phyloP scores from a whole-genome alignment of 1,140 invertebrate genomes.

The Hetaerina americana region DNA sequence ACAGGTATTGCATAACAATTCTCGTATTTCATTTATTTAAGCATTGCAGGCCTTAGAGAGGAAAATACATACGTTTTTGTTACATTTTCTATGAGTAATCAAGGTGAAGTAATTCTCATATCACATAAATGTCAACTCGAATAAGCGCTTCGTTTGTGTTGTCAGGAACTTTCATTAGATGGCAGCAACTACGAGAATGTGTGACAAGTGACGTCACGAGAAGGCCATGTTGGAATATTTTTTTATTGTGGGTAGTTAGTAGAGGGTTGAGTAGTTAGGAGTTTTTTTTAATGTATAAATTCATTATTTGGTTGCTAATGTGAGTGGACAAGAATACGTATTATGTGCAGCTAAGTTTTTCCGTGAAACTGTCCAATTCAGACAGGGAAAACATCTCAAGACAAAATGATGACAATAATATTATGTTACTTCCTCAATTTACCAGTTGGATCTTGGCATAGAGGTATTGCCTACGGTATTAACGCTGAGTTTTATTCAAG shows the following conservation, averaged over 20 bases:
- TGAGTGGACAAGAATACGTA: neutral
- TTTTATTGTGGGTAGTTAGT: neutral
- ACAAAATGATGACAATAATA: slow-evolving; percentile 1
- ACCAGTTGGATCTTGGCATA: neutral
- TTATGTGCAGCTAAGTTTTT: neutral
- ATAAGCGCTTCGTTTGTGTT: too few species aligned
- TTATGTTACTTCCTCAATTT: neutral
- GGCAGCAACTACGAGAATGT: neutral
- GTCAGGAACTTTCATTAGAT: too few species aligned
- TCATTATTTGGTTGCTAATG: neutral
- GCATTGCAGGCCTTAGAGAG: too few species aligned
- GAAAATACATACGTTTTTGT: too few species aligned
- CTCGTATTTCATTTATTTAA: too few species aligned
- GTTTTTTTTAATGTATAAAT: neutral
- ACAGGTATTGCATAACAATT: too few species aligned
- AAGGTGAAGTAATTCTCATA: too few species aligned
- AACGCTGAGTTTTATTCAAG: neutral
- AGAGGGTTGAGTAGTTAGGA: neutral
- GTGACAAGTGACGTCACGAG: neutral
- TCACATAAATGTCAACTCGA: too few species aligned
- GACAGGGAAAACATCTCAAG: neutral
- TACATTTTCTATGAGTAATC: too few species aligned
- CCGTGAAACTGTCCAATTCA: neutral
- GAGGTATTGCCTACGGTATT: neutral
- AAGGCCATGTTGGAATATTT: neutral